These are phyloP conservation scores for Mesochorus sp. DNA, from an alignment of 2,888 invertebrate species.

Conservation along the genomic window DNA sequence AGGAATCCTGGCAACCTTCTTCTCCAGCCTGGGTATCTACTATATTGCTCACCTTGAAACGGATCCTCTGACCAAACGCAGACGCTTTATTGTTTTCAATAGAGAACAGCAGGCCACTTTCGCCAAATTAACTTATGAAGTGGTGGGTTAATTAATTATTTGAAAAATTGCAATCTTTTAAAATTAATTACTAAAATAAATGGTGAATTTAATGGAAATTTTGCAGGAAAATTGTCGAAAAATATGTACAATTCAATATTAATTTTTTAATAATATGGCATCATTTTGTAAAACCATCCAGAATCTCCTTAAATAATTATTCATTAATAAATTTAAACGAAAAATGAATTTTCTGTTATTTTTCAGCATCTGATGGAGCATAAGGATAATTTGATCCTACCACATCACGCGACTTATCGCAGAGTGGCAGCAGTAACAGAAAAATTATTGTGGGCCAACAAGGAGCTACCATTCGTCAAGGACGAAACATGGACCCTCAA, in stretches of 20 bases:
- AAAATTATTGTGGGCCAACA: conserved; percentile 82
- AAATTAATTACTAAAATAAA: too few relatives aligned
- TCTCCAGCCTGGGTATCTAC: conserved; percentile 67
- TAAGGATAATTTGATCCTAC: conserved; percentile 72
- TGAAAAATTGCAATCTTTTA: background rate
- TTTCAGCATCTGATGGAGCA: conserved; percentile 76
- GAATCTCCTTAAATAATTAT: too few relatives aligned
- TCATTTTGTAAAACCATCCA: too few relatives aligned
- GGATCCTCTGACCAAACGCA: conserved; percentile 83
- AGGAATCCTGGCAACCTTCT: conserved; percentile 69
- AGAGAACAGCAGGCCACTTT: conserved; percentile 80
- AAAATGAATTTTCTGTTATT: background rate
- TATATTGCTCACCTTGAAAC: conserved; percentile 82
- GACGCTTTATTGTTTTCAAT: conserved; percentile 83
- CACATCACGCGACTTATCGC: conserved; percentile 77
- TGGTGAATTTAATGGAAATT: too few relatives aligned
- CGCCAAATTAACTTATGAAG: conserved; percentile 78
- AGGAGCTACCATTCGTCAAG: conserved; percentile 81
- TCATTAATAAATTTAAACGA: background rate
- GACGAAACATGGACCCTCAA: conserved; percentile 83
- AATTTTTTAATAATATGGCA: too few relatives aligned
- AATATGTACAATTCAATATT: too few relatives aligned
- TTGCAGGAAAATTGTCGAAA: too few relatives aligned
- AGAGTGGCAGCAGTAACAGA: conserved; percentile 79
- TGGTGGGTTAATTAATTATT: conserved; percentile 56